Percentiles rank a stretch among this genome's conserved stretches.
These are phyloP conservation scores for Clupea harengus DNA, from an alignment of 2,113 vertebrate species.

Conservation along the genomic window DNA sequence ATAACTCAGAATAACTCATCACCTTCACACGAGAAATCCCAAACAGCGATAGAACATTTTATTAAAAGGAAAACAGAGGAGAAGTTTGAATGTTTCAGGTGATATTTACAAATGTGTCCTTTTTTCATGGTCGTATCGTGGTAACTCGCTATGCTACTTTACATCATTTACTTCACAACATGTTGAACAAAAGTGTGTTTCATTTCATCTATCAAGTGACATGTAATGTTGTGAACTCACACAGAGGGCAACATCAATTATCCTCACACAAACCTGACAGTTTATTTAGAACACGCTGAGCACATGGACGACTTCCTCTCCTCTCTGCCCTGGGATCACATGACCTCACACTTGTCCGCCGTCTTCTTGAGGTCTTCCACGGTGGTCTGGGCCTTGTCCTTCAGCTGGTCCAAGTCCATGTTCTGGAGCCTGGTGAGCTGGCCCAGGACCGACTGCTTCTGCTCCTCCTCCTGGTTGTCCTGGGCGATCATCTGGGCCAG, in stretches of 20 bases:
- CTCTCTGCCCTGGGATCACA: constrained; percentile 71
- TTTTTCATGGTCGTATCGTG: not conserved
- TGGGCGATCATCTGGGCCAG: constrained; percentile 97
- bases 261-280: not conserved
- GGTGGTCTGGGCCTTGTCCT: constrained; percentile 92
- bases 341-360: constrained; percentile 89
- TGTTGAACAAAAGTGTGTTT: not conserved
- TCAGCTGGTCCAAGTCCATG: constrained; percentile 90
- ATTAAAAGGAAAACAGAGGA: not conserved
- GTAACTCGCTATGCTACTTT: not conserved
- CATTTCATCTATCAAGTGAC: not conserved
- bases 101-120: not conserved
- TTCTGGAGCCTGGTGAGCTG: constrained; percentile 93
- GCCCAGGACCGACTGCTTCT: constrained; percentile 87
- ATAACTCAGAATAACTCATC: not conserved
- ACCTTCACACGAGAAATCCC: not conserved
- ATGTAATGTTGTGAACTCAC: not conserved
- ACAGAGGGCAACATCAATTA: not conserved
- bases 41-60: not conserved
- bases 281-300: not conserved
- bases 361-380: constrained; percentile 94
- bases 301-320: not conserved
- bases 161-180: not conserved
- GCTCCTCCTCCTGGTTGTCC: constrained; percentile 90
- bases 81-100: not conserved